A percentile compares a stretch with the other conserved stretches of the same genome.
These are phyloP conservation scores for Chelonus insularis DNA, from an alignment of 1,140 invertebrate species.

Conservation along the genomic window DNA sequence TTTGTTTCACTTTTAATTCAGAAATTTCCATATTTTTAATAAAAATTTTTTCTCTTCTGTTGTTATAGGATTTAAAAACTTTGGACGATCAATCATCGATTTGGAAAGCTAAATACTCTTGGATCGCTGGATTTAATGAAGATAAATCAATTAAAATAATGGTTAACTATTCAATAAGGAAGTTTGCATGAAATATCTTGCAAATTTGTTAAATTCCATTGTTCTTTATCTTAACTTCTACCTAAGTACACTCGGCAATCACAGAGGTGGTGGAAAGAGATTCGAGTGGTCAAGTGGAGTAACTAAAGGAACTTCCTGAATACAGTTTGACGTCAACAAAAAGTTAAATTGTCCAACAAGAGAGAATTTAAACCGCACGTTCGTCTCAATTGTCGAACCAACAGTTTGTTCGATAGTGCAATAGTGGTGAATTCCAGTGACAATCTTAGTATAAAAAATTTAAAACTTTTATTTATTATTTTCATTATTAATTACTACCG, in stretches of 20 bases:
- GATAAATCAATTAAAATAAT: background rate
- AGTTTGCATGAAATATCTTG: conserved; percentile 1
- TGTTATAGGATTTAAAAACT: background rate
- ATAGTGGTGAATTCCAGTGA: background rate
- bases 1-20: background rate
- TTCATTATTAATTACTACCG: conserved; percentile 5
- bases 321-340: background rate
- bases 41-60: background rate
- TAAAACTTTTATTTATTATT: conserved; percentile 1
- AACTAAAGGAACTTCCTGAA: background rate
- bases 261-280: conserved; percentile 3
- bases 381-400: background rate
- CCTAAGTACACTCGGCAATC: background rate
- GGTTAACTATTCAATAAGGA: background rate
- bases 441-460: background rate
- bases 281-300: background rate
- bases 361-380: background rate
- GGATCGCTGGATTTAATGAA: background rate
- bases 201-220: background rate
- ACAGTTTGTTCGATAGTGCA: background rate
- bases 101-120: background rate
- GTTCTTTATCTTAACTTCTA: background rate
- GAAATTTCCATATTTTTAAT: background rate
- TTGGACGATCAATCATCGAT: background rate
- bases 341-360: background rate